Evolutionary conservation across 2,888 invertebrate species (phyloP), one percentile per base, ranked within the genome.

Genomic region (Nomada hirtipes): DNA sequence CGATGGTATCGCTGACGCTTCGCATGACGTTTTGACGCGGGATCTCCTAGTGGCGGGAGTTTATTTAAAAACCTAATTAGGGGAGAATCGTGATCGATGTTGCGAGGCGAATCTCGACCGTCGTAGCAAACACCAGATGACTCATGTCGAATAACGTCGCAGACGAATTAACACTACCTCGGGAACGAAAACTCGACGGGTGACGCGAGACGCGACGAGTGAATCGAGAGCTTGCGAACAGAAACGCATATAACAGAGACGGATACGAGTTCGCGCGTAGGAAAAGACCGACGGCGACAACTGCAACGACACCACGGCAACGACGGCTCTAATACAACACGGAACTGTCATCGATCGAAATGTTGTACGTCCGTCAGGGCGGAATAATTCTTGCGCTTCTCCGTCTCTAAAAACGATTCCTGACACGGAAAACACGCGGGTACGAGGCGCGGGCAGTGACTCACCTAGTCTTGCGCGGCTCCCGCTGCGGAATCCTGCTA

Each of bases 401-500:
- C 20, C 4, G 26, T 9, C 42, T 42, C 18, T 20, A 50, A 4
- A 7, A 57, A 73, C 36, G 26, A 2, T 47, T 44, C 29, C 15
- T 53, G 55, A 36, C 44, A 63, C 44, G 67, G 47, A n/a, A 23
- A 60, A 53, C 59, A 11, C 53, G 53, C 73, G 75, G 60, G 60
- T 65, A 68, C 47, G 59, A 9, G 36, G 59, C 44, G 44, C 74
- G 75, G 18, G 36, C 50, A 36, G 18, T 71, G 70, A 88, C 88
- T 88, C 88, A 88, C 88, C 88, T 88, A 77, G 85, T 84, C 77
- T 79, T 87, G 80, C 87, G 87, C 86, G 87, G 77, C 83, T 87
- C 84, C 87, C 88, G 86, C 89, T 90, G 82, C 85, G 89, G 89
- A 88, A 84, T 88, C 85, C 89, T 88, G 86, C 89, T 91, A 69